Evolutionary conservation across 2,113 vertebrate species (phyloP).

Genomic region (Coreoperca whiteheadi): DNA sequence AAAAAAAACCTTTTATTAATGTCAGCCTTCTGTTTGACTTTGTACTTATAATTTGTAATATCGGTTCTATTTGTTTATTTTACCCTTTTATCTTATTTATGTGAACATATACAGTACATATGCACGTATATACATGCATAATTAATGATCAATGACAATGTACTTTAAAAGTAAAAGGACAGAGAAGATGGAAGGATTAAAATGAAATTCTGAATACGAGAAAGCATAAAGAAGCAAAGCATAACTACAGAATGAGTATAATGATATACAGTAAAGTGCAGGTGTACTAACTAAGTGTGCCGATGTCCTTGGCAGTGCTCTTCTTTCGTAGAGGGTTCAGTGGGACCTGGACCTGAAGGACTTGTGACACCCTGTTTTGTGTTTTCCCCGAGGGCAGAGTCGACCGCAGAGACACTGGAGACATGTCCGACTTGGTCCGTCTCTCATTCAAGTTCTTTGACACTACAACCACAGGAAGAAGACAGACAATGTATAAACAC

Average conservation of each 20-base stretch:
- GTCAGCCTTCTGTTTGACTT: too few relatives aligned
- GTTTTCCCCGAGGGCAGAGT: slow-evolving; percentile 85
- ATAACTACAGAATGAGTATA: neutral
- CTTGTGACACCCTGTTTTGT: slow-evolving; percentile 94
- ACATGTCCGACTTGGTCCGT: slow-evolving; percentile 91
- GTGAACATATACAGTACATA: too few relatives aligned
- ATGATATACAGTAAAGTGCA: neutral
- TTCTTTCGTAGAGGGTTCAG: slow-evolving; percentile 93
- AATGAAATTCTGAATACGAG: neutral
- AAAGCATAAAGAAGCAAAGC: neutral
- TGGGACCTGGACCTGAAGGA: slow-evolving; percentile 93
- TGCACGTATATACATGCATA: too few relatives aligned
- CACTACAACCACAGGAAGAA: slow-evolving; percentile 79
- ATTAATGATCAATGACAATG: neutral
- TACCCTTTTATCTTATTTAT: too few relatives aligned
- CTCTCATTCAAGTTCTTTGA: slow-evolving; percentile 94
- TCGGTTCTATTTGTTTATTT: too few relatives aligned
- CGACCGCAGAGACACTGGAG: slow-evolving; percentile 91
- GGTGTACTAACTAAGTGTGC: slow-evolving; percentile 84
- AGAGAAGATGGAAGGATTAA: neutral
- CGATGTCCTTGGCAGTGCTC: slow-evolving; percentile 88
- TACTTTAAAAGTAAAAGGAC: neutral
- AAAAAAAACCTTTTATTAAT: too few relatives aligned
- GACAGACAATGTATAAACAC: neutral
- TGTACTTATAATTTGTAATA: too few relatives aligned